A percentile compares a stretch with the other conserved stretches of the same genome.
Evolutionary conservation across 2,888 invertebrate genomes (phyloP).

Genomic region (Orthonevra nobilis): DNA sequence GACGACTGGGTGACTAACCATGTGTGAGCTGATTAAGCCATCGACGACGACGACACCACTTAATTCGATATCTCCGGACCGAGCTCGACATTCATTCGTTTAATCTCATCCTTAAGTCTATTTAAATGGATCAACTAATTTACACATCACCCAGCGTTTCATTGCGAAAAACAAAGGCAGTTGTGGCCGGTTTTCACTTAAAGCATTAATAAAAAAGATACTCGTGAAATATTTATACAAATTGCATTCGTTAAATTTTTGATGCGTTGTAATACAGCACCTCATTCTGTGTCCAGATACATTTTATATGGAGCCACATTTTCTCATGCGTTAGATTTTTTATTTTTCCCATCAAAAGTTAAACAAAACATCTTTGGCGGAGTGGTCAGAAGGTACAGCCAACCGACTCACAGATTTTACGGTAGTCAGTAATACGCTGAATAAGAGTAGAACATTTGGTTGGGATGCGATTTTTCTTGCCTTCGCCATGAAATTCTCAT

Average conservation of each 20-base stretch:
- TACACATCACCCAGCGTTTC: constrained; percentile 11
- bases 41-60: constrained; percentile 15
- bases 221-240: constrained; percentile 17
- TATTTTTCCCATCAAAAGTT: too few relatives aligned
- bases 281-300: too few relatives aligned
- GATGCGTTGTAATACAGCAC: too few relatives aligned
- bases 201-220: constrained; percentile 1
- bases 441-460: too few relatives aligned
- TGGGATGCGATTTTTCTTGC: too few relatives aligned
- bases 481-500: too few relatives aligned
- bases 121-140: constrained; percentile 46
- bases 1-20: constrained; percentile 49
- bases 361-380: too few relatives aligned
- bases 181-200: background rate
- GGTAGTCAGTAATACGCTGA: too few relatives aligned
- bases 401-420: too few relatives aligned
- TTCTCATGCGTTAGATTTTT: background rate
- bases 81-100: constrained; percentile 20
- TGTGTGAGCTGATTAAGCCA: constrained; percentile 12
- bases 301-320: background rate
- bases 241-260: constrained; percentile 26
- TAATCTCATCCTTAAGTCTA: constrained; percentile 38
- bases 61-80: constrained; percentile 19
- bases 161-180: constrained; percentile 1
- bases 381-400: too few relatives aligned